Percentiles rank a stretch among this genome's conserved stretches.
Conservation (phyloP, 2,888 invertebrate genomes). For the Aporophyla lueneburgensis region DNA sequence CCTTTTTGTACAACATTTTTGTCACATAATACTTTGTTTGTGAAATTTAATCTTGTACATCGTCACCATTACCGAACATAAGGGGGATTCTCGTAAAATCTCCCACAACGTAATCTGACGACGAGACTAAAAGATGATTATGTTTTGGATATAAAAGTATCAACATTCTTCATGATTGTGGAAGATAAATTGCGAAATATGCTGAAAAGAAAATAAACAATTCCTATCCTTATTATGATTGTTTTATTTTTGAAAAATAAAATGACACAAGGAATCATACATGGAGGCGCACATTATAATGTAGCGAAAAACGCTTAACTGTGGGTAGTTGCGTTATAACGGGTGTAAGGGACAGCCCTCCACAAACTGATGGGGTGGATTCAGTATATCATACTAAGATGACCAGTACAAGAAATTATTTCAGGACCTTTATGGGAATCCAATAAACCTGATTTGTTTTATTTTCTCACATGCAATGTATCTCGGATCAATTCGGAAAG, state of each 20-base stretch:
- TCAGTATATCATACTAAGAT: too few relatives aligned
- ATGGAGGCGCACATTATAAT: not conserved
- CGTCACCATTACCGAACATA: constrained; percentile 37
- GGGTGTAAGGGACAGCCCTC: too few relatives aligned
- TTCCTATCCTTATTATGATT: not conserved
- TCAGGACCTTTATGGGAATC: too few relatives aligned
- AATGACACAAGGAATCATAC: too few relatives aligned
- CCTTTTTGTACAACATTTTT: constrained; percentile 31
- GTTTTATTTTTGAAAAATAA: not conserved
- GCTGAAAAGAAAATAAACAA: not conserved
- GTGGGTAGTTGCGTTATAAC: too few relatives aligned
- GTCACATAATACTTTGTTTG: constrained; percentile 35
- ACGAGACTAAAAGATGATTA: constrained; percentile 13
- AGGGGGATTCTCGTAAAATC: constrained; percentile 17
- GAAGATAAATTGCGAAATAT: not conserved
- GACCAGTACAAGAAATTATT: too few relatives aligned
- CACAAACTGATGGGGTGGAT: too few relatives aligned
- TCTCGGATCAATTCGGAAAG: too few relatives aligned
- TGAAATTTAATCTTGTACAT: constrained; percentile 50
- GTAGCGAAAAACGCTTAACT: too few relatives aligned
- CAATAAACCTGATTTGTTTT: too few relatives aligned
- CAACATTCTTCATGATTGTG: not conserved
- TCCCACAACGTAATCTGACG: constrained; percentile 12
- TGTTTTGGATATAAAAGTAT: constrained; percentile 1
- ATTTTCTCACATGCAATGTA: too few relatives aligned